These are phyloP conservation scores for Papilio dardanus DNA, from an alignment of 1,140 invertebrate species.

Conservation along the genomic window DNA sequence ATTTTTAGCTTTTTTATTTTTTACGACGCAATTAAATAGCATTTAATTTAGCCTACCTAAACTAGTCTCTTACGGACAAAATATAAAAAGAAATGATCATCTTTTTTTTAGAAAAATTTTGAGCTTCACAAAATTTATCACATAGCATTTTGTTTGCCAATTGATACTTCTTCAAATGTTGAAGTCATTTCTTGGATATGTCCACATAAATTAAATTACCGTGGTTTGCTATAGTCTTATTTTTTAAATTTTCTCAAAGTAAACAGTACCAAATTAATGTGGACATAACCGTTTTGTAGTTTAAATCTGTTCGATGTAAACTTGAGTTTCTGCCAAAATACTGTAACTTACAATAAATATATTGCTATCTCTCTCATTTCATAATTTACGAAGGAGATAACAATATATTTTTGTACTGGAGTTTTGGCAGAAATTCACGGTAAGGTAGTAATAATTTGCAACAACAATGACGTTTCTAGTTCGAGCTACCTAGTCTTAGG, in stretches of 20 bases:
- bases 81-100: conserved; percentile 29
- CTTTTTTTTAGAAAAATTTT: conserved; percentile 34
- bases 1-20: conserved; percentile 6
- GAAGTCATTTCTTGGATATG: conserved; percentile 6
- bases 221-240: not conserved
- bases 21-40: conserved; percentile 28
- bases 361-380: not conserved
- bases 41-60: conserved; percentile 36
- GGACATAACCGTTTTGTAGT: not conserved
- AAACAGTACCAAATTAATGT: not conserved
- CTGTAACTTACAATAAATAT: too few species aligned
- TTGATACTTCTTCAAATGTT: conserved; percentile 22
- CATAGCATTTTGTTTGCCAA: conserved; percentile 33
- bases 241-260: not conserved
- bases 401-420: not conserved
- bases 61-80: conserved; percentile 28
- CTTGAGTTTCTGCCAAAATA: too few species aligned
- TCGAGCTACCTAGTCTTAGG: conserved; percentile 66
- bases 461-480: conserved; percentile 66
- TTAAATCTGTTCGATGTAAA: not conserved
- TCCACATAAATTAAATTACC: not conserved
- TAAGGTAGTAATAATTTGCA: conserved; percentile 39
- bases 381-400: not conserved
- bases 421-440: not conserved
- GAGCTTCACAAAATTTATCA: conserved; percentile 36